These are phyloP conservation scores for Dryobotodes eremita DNA, from an alignment of 2,888 invertebrate genomes.

Conservation along the genomic window DNA sequence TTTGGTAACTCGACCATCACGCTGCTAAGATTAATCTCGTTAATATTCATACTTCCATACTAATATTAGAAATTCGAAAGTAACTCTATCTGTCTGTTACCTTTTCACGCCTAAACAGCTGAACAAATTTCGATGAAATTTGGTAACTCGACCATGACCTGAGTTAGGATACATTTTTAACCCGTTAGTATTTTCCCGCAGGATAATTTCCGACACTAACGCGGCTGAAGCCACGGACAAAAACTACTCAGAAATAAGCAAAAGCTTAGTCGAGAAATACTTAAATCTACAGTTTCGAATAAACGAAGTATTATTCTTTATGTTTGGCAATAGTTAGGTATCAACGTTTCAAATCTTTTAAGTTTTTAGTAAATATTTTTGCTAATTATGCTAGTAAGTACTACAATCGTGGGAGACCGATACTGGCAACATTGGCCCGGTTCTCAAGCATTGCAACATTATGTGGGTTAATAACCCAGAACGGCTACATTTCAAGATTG, in stretches of 20 bases:
- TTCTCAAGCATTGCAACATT: slow-evolving; percentile 55
- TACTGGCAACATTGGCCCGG: slow-evolving; percentile 48
- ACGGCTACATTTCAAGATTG: slow-evolving; percentile 30
- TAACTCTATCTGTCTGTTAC: background rate
- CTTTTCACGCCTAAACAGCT: background rate
- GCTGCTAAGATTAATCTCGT: background rate
- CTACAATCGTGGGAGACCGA: slow-evolving; percentile 52
- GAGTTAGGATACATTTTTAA: background rate
- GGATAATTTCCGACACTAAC: background rate
- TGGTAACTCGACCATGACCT: too few relatives aligned
- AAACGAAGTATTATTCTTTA: background rate
- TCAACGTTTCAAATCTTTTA: background rate
- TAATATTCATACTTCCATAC: background rate
- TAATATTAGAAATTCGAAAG: background rate
- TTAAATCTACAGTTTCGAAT: background rate
- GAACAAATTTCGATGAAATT: background rate
- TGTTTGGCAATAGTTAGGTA: background rate
- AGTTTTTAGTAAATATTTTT: slow-evolving; percentile 26
- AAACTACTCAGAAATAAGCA: background rate
- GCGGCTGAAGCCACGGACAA: background rate
- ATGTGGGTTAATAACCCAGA: slow-evolving; percentile 46
- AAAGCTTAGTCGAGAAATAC: background rate
- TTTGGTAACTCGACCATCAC: background rate
- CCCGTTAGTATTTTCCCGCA: background rate
- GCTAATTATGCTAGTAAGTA: slow-evolving; percentile 1